Percentiles rank a stretch among this genome's conserved stretches.
phyloP scores from a whole-genome alignment of 2,888 invertebrate genomes.

The Tetrapedia diversipes region DNA sequence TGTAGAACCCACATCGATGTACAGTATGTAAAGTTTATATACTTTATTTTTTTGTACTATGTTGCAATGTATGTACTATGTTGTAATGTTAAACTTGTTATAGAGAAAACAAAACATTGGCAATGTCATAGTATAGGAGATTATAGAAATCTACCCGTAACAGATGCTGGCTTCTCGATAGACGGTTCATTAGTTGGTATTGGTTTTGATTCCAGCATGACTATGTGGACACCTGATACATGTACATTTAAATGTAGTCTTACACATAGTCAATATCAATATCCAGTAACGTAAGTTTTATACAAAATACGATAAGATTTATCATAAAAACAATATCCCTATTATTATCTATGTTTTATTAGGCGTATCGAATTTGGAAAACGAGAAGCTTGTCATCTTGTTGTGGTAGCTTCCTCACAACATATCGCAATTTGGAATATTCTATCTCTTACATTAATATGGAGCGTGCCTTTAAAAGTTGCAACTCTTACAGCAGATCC shows the following conservation, averaged over 20 bases:
- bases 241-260: conserved; percentile 86
- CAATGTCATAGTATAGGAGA: conserved; percentile 86
- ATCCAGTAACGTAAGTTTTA: conserved; percentile 81
- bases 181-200: conserved; percentile 91
- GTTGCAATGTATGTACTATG: conserved; percentile 3
- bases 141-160: conserved; percentile 86
- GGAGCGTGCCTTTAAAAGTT: conserved; percentile 86
- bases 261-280: conserved; percentile 80
- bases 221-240: conserved; percentile 87
- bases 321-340: not conserved
- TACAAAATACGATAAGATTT: conserved; percentile 1
- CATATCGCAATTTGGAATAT: conserved; percentile 90
- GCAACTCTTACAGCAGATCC: conserved; percentile 85
- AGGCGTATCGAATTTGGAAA: conserved; percentile 86
- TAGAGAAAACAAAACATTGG: conserved; percentile 87
- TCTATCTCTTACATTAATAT: conserved; percentile 87
- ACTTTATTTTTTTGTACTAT: conserved; percentile 7
- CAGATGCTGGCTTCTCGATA: conserved; percentile 87
- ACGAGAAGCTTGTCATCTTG: conserved; percentile 84
- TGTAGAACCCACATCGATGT: conserved; percentile 84
- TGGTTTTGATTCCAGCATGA: conserved; percentile 87
- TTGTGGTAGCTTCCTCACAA: conserved; percentile 85
- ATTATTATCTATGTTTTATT: not conserved
- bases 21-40: conserved; percentile 81
- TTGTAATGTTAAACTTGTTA: conserved; percentile 31